Evolutionary conservation across 2,888 invertebrate species (phyloP).

Genomic region (Synergus gifuensis): DNA sequence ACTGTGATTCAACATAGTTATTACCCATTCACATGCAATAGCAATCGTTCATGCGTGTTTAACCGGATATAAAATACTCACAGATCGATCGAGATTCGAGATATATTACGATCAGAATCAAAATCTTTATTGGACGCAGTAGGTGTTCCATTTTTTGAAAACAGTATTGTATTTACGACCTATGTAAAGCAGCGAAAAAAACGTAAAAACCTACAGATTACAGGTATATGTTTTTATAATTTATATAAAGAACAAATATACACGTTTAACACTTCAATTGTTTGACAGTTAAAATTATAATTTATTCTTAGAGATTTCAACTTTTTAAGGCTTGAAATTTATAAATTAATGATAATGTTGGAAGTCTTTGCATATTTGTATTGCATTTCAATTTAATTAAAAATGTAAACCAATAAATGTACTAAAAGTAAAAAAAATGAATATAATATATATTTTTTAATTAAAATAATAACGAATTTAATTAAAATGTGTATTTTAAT

Average conservation of each 20-base stretch:
- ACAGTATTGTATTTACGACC: background rate
- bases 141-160: background rate
- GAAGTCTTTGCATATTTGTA: too few relatives aligned
- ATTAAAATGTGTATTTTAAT: slow-evolving; percentile 20
- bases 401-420: too few relatives aligned
- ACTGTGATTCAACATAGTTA: slow-evolving; percentile 15
- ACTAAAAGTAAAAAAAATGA: too few relatives aligned
- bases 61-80: slow-evolving; percentile 18
- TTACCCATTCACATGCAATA: slow-evolving; percentile 24
- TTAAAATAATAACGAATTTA: slow-evolving; percentile 27
- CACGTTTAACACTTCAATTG: too few relatives aligned
- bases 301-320: too few relatives aligned
- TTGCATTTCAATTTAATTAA: too few relatives aligned
- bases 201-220: background rate
- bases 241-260: too few relatives aligned
- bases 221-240: background rate
- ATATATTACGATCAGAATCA: slow-evolving; percentile 17
- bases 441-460: background rate
- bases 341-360: too few relatives aligned
- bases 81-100: slow-evolving; percentile 26
- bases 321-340: too few relatives aligned
- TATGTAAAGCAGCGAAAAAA: background rate
- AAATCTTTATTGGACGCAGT: background rate
- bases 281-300: too few relatives aligned
- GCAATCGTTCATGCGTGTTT: slow-evolving; percentile 8